Evolutionary conservation across 2,888 invertebrate species (phyloP), one percentile per base, ranked within the genome.

Genomic region (Amblyjoppa fuscipennis): DNA sequence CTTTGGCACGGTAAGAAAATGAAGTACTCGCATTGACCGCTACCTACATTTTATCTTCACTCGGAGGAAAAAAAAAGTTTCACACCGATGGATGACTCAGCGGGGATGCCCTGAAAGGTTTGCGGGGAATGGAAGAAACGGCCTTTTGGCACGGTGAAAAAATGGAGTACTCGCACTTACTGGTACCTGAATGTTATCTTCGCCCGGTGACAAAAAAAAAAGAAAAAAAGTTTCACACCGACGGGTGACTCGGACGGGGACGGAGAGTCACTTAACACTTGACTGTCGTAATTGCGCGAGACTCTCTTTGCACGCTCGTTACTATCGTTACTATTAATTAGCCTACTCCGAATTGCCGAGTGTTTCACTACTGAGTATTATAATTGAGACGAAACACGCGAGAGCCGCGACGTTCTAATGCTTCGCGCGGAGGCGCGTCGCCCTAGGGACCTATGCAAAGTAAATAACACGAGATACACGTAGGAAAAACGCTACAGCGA

Each of bases 271-370:
- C 45, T 85, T 85, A 70, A 81, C 81, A 85, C 81, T 79, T 45
- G 28, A 70, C 20, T 31, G 74, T 70, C 28, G 59, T 85, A 85
- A 85, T 82, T 82, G 28, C 13, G 25, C 59, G 77, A 69, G 41
- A 76, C 66, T 73, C 5, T 53, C 45, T 59, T 64, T n/a, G 41
- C 56, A 45, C 31, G 64, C 81, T 81, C 73, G 74, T 84, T 84
- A 79, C 82, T 85, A 70, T 78, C 78, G 68, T 82, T 74, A 79
- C 61, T 74, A 85, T 79, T 79, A 79, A 85, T 82, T 78, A 85
- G 70, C 53, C 69, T 75, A 70, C 74, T 79, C 70, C 56, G 75
- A 81, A 82, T 85, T 59, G 70, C 45, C 74, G 75, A 78, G 81
- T 85, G 78, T 64, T 16, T 41, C 74, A 34, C n/a, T 25, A 20